Base-by-base conservation (phyloP, 1,140 invertebrate genomes). In the Atta cephalotes region DNA sequence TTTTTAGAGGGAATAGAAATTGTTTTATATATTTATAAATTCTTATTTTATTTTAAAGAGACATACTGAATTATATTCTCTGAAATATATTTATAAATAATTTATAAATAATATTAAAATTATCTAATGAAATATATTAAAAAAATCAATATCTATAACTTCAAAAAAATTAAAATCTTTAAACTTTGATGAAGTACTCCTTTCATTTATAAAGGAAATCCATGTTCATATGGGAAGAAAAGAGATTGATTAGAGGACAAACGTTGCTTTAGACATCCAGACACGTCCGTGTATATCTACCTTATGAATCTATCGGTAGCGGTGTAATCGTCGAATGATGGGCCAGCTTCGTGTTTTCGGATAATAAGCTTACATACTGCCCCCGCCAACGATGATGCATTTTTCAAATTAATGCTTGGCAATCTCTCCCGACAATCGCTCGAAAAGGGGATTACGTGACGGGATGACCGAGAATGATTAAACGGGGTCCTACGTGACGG, bases 381-480 rank as follows among this genome's bases (percentile, higher is more conserved):
- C 58, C 35, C 25, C 80, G 80, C 70, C 79, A 65, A 80, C 45
- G 80, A 35, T 80, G 90, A 87, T 89, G 86, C 86, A 91, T 91
- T 91, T 91, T 89, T 91, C 90, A 91, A 89, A 91, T 91, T 89
- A 88, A 91, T 91, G 90, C 84, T 18, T 84, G 65, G 79, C 82
- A 90, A 91, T 91, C 90, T 88, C 65, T 89, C 79, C 78, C 60
- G 82, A 89, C 88, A 90, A 91, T 91, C 91, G 89, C 86, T 90
- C 88, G 78, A 72, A 85, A 90, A 88, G 81, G 89, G 87, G 90
- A 91, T 92, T 92, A 92, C 90, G 90, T 89, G 89, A 91, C 89
- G 89, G 89, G 86, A 87, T 87, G 87, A 91, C 89, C 81, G 81
- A 65, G 88, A 90, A 91, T 92, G 91, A 92, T 92, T 92, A 92